phyloP scores from a whole-genome alignment of 1,140 invertebrate species.

The Sminthurides bifidus region DNA sequence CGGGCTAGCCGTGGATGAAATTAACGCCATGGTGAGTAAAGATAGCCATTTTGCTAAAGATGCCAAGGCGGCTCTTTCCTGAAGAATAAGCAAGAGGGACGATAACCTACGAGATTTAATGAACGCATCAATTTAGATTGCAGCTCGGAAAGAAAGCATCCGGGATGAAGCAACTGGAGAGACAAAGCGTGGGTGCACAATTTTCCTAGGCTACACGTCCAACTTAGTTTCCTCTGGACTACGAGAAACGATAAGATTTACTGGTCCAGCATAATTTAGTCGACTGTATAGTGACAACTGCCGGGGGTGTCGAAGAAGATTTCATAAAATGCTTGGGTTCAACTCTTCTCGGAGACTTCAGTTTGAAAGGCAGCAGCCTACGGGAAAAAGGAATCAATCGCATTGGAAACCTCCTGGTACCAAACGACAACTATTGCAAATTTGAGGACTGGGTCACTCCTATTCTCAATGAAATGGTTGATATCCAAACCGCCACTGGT shows the following conservation, averaged over 20 bases:
- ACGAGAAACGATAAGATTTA: constrained; percentile 78
- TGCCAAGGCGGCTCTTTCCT: neutral
- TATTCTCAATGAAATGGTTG: constrained; percentile 77
- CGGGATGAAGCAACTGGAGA: constrained; percentile 27
- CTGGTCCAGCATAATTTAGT: constrained; percentile 82
- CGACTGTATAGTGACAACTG: constrained; percentile 94
- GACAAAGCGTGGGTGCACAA: constrained; percentile 61
- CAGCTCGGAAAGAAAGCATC: constrained; percentile 23
- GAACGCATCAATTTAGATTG: constrained; percentile 21
- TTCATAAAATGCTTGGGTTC: constrained; percentile 96
- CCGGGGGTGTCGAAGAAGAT: constrained; percentile 97
- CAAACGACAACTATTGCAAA: constrained; percentile 96
- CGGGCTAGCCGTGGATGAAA: constrained; percentile 76
- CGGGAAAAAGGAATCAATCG: constrained; percentile 86
- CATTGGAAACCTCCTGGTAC: constrained; percentile 93
- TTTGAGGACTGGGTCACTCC: constrained; percentile 99
- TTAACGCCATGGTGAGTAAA: constrained; percentile 71
- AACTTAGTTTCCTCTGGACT: constrained; percentile 94
- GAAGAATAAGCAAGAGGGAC: neutral
- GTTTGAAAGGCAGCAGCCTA: constrained; percentile 62
- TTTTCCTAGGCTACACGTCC: constrained; percentile 96
- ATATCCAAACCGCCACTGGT: constrained; percentile 69
- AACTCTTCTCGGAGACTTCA: constrained; percentile 85
- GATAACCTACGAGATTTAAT: neutral
- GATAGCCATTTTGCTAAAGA: neutral